These are phyloP conservation scores for Tetramorium alpestre DNA, from an alignment of 1,140 invertebrate genomes.

Conservation along the genomic window DNA sequence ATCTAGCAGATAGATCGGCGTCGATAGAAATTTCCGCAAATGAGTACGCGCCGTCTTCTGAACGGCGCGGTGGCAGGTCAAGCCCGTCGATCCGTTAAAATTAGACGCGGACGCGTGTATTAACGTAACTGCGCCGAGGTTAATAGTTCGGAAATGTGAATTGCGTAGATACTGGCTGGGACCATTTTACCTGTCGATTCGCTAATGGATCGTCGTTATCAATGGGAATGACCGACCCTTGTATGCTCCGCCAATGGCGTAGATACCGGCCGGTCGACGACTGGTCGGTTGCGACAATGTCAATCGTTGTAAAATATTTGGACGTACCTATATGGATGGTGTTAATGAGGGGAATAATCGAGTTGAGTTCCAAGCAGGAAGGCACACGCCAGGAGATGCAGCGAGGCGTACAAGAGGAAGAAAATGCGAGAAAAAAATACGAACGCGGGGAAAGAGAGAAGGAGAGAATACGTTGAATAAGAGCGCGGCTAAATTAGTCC, in stretches of 20 bases:
- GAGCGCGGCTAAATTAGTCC: conserved; percentile 82
- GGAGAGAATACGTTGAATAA: conserved; percentile 52
- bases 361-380: conserved; percentile 42
- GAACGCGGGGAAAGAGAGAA: conserved; percentile 16
- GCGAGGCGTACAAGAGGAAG: conserved; percentile 17
- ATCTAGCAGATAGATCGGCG: conserved; percentile 72
- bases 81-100: conserved; percentile 60
- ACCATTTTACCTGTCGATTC: conserved; percentile 18
- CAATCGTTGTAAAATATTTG: conserved; percentile 51
- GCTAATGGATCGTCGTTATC: conserved; percentile 23
- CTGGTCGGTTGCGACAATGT: not conserved
- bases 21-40: conserved; percentile 73
- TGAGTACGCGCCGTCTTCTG: conserved; percentile 29
- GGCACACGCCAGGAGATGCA: conserved; percentile 20
- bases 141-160: conserved; percentile 66
- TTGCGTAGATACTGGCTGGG: not conserved
- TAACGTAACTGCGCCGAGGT: conserved; percentile 37
- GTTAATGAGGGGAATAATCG: conserved; percentile 71
- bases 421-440: not conserved
- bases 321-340: conserved; percentile 38
- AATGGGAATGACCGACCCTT: not conserved
- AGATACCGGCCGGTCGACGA: not conserved
- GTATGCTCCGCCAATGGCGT: not conserved
- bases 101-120: conserved; percentile 57
- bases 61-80: conserved; percentile 6